Evolutionary conservation across 2,888 invertebrate genomes (phyloP).

Genomic region (Lomographa bimaculata): DNA sequence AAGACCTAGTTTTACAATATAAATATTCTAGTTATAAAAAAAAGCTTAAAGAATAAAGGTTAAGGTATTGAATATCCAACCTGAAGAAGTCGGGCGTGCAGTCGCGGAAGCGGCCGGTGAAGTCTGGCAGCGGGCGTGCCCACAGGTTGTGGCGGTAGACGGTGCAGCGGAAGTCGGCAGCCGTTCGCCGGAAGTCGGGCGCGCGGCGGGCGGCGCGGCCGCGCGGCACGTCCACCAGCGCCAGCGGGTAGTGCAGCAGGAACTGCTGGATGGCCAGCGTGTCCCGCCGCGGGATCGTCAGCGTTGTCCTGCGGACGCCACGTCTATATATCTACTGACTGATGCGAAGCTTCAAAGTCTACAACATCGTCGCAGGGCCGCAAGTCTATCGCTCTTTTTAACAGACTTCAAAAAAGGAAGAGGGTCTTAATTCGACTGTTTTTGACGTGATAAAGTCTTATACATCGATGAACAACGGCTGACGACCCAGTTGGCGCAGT

Average conservation of each 20-base stretch:
- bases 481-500: too few species aligned
- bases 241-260: slow-evolving; percentile 73
- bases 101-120: slow-evolving; percentile 88
- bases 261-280: slow-evolving; percentile 84
- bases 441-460: too few species aligned
- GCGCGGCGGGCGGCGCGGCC: slow-evolving; percentile 36
- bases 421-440: too few species aligned
- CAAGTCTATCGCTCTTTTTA: too few species aligned
- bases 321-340: too few species aligned
- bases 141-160: slow-evolving; percentile 91
- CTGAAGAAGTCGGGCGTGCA: slow-evolving; percentile 90
- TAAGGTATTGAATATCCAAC: slow-evolving; percentile 72
- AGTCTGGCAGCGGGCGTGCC: slow-evolving; percentile 87
- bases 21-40: too few species aligned
- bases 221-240: slow-evolving; percentile 36
- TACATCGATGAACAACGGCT: too few species aligned
- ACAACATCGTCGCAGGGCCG: too few species aligned
- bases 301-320: slow-evolving; percentile 86
- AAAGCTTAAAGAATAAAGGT: too few species aligned
- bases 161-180: slow-evolving; percentile 84
- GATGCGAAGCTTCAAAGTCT: too few species aligned
- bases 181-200: slow-evolving; percentile 53
- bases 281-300: slow-evolving; percentile 85
- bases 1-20: too few species aligned
- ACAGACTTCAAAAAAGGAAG: too few species aligned